A percentile compares a stretch with the other conserved stretches of the same genome.
Conservation (phyloP, 2,888 invertebrate species). For the Machimus rusticus region DNA sequence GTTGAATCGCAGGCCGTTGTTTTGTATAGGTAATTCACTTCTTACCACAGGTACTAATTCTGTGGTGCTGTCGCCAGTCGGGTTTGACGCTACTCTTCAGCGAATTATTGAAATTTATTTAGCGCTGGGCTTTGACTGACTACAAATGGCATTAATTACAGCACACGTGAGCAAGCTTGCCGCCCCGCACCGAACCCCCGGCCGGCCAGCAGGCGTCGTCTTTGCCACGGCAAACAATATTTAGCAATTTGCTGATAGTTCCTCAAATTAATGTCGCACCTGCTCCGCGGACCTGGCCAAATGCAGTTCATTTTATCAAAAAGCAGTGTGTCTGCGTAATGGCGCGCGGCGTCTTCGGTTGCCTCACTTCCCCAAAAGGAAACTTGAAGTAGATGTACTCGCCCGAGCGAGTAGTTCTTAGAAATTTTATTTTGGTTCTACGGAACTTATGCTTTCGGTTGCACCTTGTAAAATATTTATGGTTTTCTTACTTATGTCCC, state of each 20-base stretch:
- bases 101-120: constrained; percentile 5
- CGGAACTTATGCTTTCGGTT: neutral
- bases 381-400: neutral
- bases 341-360: neutral
- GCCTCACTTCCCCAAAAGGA: neutral
- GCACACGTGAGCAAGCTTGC: neutral
- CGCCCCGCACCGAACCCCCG: neutral
- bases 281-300: no score
- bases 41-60: neutral
- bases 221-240: neutral
- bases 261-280: constrained; percentile 15
- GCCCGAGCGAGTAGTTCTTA: neutral
- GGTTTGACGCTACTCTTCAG: neutral
- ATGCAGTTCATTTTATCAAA: constrained; percentile 7
- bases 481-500: neutral
- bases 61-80: neutral
- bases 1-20: neutral
- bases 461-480: neutral
- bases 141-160: neutral
- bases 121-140: neutral
- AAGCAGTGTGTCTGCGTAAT: neutral
- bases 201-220: neutral
- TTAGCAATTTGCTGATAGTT: neutral
- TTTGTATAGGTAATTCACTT: neutral
- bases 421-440: neutral